Evolutionary conservation across 2,888 invertebrate genomes (phyloP).

Genomic region (Tipula lateralis): DNA sequence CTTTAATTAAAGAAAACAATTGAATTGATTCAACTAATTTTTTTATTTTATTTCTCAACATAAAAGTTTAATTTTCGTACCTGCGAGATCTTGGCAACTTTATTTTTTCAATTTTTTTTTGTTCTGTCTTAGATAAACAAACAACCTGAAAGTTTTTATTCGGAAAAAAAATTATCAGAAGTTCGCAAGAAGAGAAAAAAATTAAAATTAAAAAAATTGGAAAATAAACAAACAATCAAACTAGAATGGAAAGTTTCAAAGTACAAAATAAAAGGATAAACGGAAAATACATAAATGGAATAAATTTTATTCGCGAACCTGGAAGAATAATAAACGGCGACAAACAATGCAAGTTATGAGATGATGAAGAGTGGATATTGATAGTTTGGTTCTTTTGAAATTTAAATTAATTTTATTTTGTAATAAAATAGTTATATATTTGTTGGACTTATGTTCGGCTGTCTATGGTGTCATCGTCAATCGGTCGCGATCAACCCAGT

Average conservation of each 20-base stretch:
- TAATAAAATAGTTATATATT: neutral
- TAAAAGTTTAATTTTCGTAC: constrained; percentile 13
- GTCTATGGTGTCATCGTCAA: neutral
- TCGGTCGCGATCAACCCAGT: too few species aligned
- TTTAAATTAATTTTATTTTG: neutral
- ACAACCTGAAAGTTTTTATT: neutral
- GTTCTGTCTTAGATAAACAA: neutral
- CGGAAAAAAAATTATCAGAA: neutral
- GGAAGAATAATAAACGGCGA: neutral
- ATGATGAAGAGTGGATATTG: constrained; percentile 7
- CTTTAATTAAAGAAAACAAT: constrained; percentile 19
- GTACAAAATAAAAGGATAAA: neutral
- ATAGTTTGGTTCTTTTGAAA: neutral
- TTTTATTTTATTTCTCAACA: neutral
- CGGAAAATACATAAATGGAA: neutral
- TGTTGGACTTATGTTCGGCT: neutral
- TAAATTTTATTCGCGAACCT: neutral
- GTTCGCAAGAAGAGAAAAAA: neutral
- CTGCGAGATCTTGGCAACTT: neutral
- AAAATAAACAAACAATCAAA: constrained; percentile 19
- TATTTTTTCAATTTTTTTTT: neutral
- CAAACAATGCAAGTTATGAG: neutral
- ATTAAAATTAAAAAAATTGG: neutral
- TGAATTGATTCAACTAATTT: constrained; percentile 13
- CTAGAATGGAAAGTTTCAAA: neutral